A percentile compares a stretch with the other conserved stretches of the same genome.
Conservation (phyloP, 2,888 invertebrate species). For the Diloba caeruleocephala region DNA sequence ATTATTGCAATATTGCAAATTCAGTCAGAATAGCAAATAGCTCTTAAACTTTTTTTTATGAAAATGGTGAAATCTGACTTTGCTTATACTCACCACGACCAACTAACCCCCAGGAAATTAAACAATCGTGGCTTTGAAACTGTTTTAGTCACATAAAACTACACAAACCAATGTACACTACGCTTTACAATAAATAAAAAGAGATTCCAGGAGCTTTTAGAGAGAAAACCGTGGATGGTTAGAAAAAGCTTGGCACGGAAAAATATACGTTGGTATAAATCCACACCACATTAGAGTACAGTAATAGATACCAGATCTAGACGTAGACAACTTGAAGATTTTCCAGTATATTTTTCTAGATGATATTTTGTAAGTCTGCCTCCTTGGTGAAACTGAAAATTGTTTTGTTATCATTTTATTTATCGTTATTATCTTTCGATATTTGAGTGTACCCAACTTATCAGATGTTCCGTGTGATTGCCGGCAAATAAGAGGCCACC, state of each 20-base stretch:
- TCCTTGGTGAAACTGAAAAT: constrained; percentile 8
- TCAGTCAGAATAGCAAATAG: too few species aligned
- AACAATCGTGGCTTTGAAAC: too few species aligned
- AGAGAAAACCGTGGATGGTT: constrained; percentile 36
- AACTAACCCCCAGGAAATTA: too few species aligned
- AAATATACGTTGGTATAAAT: constrained; percentile 40
- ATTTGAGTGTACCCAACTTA: too few species aligned
- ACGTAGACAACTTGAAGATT: constrained; percentile 30
- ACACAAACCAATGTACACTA: constrained; percentile 6
- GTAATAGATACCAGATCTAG: constrained; percentile 40
- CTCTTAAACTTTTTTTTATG: too few species aligned
- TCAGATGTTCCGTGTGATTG: too few species aligned
- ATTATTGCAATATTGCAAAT: too few species aligned
- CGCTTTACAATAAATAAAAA: constrained; percentile 33
- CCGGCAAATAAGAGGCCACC: too few species aligned
- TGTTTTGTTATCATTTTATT: constrained; percentile 13
- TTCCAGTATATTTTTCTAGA: constrained; percentile 11
- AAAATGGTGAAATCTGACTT: too few species aligned
- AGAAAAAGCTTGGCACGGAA: constrained; percentile 32
- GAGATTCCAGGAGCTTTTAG: constrained; percentile 42
- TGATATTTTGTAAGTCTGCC: constrained; percentile 1
- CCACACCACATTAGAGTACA: constrained; percentile 26
- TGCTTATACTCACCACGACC: too few species aligned
- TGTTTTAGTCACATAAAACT: not conserved
- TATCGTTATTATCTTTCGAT: too few species aligned